Conservation (phyloP, 2,797 vertebrate species). For the Hyperoplus immaculatus region DNA sequence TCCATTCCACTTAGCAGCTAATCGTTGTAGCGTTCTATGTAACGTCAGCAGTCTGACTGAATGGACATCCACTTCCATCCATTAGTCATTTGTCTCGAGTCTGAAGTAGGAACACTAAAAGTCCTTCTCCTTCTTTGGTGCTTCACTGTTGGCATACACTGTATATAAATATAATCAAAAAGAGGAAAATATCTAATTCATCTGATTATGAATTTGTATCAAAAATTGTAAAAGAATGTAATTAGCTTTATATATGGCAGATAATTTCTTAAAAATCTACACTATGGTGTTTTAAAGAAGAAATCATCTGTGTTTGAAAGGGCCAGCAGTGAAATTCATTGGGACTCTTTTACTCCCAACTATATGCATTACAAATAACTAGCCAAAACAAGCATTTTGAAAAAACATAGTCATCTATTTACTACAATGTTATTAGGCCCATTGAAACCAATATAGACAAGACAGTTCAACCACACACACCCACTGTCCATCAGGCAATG, state of each 20-base stretch:
- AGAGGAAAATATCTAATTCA: too few species aligned
- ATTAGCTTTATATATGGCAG: too few species aligned
- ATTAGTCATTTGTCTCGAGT: slow-evolving; percentile 13
- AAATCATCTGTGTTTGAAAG: neutral
- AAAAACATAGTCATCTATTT: neutral
- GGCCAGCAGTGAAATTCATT: neutral
- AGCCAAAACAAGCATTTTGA: too few species aligned
- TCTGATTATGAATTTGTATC: neutral
- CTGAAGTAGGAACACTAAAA: slow-evolving; percentile 35
- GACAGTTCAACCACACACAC: neutral
- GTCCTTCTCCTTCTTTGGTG: slow-evolving; percentile 73
- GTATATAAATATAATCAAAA: neutral
- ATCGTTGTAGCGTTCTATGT: too few species aligned
- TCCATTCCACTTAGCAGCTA: too few species aligned
- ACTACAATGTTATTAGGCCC: neutral
- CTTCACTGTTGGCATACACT: neutral
- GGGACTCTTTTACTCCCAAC: too few species aligned
- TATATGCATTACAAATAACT: too few species aligned
- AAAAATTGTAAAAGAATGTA: neutral
- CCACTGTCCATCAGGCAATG: neutral
- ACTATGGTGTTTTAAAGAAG: too few species aligned
- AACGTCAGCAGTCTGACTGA: neutral
- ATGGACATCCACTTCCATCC: slow-evolving; percentile 50
- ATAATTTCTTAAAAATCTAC: too few species aligned
- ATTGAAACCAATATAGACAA: neutral